Evolutionary conservation across 2,797 vertebrate species (phyloP).

Genomic region (Graptemys geographica): DNA sequence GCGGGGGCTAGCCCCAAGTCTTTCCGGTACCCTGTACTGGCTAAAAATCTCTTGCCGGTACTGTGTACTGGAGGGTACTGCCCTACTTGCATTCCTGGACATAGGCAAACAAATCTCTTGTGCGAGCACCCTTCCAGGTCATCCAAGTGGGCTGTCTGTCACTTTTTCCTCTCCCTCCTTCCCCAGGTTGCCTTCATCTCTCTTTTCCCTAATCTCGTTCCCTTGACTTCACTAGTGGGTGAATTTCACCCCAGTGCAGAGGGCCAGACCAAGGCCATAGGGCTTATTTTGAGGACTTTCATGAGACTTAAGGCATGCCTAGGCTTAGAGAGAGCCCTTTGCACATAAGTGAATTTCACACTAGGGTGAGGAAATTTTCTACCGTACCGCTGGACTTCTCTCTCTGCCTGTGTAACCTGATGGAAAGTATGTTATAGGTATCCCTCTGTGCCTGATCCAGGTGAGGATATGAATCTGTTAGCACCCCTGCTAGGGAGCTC

Average conservation of each 20-base stretch:
- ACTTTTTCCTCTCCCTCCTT: not conserved
- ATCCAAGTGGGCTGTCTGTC: not conserved
- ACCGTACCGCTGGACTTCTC: too few species aligned
- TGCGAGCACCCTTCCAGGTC: not conserved
- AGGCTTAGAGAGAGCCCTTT: not conserved
- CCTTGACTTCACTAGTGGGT: not conserved
- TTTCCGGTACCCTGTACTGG: too few species aligned
- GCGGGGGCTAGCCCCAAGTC: too few species aligned
- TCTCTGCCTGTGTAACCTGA: too few species aligned
- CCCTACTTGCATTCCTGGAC: not conserved
- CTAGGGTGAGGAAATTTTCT: not conserved
- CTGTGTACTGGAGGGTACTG: too few species aligned
- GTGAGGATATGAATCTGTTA: too few species aligned
- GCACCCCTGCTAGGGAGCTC: not conserved
- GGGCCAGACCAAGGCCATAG: not conserved
- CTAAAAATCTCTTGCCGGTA: too few species aligned
- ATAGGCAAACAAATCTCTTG: not conserved
- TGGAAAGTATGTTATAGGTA: too few species aligned
- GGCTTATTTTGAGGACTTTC: not conserved
- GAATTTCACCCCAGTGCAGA: not conserved
- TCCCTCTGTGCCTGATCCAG: too few species aligned
- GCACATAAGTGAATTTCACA: not conserved
- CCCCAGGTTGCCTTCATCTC: not conserved
- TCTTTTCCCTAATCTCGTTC: not conserved
- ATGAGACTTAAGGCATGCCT: not conserved